Evolutionary conservation across 35 echinoderm and acorn worm genomes (phyloP), one percentile per base, ranked within the genome.

Genomic region (Holothuria glaberrima): DNA sequence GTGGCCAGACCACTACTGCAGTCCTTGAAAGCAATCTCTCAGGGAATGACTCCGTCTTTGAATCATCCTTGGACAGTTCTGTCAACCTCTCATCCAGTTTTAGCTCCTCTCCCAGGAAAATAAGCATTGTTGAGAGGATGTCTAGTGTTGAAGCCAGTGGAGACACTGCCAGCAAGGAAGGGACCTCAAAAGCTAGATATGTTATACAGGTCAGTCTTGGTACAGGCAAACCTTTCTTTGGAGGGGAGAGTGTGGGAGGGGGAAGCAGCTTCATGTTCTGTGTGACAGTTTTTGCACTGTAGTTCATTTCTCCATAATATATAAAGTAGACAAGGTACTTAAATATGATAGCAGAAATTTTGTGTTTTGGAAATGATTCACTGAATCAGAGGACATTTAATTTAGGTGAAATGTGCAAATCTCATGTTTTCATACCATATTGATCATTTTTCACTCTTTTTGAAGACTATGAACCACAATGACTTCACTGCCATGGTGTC

Each of bases 401-500:
- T n/a, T n/a, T 41, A 41, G 2, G 36, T 41, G 36, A 4, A 41
- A 41, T 41, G 36, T 41, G 2, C 36, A 41, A 41, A 41, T 41
- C 7, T 41, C 36, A 41, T 4, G 36, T 24, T 9, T 26, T 82
- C 20, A 9, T n/a, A n/a, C n/a, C n/a, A 17, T 58, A 59, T 50
- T 82, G 58, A 33, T 0, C 31, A 28, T 62, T 61, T 86, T 86
- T 50, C 4, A 1, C 3, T 14, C 50, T 75, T 48, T 84, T 12
- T 25, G 30, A 89, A 95, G 97, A 95, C 93, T 0, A 99, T 99
- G 97, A 94, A 75, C 52, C 59, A 91, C 29, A 56, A 91, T 62
- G 91, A 95, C 21, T 99, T 95, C 59, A 93, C 97, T n/a, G 89
- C 97, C 44, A 99, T 94, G 91, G 88, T 99, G 34, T 84, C 91